These are phyloP conservation scores for Brachypalpus laphriformis DNA, from an alignment of 2,888 invertebrate species.

Conservation along the genomic window DNA sequence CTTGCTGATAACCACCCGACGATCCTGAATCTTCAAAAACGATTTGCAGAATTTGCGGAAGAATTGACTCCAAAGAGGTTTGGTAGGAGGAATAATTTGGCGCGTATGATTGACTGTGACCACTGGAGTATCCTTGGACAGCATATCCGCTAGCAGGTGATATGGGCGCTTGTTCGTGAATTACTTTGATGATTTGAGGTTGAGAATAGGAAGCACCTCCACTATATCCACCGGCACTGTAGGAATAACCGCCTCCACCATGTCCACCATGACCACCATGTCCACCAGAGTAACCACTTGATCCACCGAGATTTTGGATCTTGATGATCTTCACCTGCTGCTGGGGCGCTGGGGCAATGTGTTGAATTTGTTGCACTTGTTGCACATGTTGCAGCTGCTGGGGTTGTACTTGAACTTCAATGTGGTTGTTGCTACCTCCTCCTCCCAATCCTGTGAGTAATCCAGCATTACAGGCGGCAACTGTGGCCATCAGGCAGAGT, in stretches of 20 bases:
- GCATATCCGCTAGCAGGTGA: slow-evolving; percentile 11
- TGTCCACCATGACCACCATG: background rate
- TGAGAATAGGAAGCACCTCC: slow-evolving; percentile 13
- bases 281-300: background rate
- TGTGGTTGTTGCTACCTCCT: background rate
- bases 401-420: slow-evolving; percentile 32
- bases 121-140: slow-evolving; percentile 24
- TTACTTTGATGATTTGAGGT: slow-evolving; percentile 53
- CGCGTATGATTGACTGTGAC: slow-evolving; percentile 25
- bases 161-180: slow-evolving; percentile 51
- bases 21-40: slow-evolving; percentile 38
- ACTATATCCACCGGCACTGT: slow-evolving; percentile 9
- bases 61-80: slow-evolving; percentile 48
- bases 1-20: background rate
- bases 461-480: slow-evolving; percentile 53
- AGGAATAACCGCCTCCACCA: background rate
- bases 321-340: slow-evolving; percentile 38
- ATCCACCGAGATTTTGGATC: slow-evolving; percentile 5
- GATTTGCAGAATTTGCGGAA: slow-evolving; percentile 46
- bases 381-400: slow-evolving; percentile 28
- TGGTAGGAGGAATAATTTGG: slow-evolving; percentile 30
- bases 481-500: slow-evolving; percentile 28
- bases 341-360: slow-evolving; percentile 17
- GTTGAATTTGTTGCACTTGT: slow-evolving; percentile 2
- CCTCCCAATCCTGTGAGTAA: slow-evolving; percentile 33